Percentiles rank a stretch among this genome's conserved stretches.
Evolutionary conservation across 2,797 vertebrate genomes (phyloP).

Genomic region (Hypotaenidia okinawae): DNA sequence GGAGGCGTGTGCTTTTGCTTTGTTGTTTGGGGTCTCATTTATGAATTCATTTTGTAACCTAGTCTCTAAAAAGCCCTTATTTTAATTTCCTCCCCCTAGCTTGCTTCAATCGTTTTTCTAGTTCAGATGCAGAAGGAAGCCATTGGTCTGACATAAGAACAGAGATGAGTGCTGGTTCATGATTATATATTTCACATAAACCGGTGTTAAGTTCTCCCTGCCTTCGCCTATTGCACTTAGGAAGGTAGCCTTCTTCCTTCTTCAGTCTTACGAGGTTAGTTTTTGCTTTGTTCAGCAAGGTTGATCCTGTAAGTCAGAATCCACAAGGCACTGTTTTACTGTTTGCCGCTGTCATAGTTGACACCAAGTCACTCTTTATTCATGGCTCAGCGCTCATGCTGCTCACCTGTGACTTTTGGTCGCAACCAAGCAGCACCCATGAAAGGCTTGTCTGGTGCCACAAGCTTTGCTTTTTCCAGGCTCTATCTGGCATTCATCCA

Average conservation of each 20-base stretch:
- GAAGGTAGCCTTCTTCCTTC: background rate
- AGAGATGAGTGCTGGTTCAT: fast-evolving
- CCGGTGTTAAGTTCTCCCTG: background rate
- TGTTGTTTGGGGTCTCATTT: background rate
- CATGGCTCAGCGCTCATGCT: background rate
- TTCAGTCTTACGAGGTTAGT: background rate
- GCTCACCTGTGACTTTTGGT: background rate
- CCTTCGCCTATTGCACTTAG: background rate
- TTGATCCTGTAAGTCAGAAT: background rate
- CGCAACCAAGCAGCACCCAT: background rate
- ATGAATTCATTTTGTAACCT: fast-evolving
- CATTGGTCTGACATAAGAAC: too few species aligned
- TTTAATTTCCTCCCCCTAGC: too few species aligned
- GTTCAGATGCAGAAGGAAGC: background rate
- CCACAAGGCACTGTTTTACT: background rate
- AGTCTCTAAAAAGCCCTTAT: background rate
- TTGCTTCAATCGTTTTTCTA: background rate
- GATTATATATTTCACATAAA: background rate
- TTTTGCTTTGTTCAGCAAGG: background rate
- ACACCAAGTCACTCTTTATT: background rate
- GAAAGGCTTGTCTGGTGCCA: background rate
- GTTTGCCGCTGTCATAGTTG: background rate
- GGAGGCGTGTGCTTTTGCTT: background rate
- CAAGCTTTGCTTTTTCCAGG: background rate
- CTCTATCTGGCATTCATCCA: background rate